Evolutionary conservation across 2,888 invertebrate species (phyloP), one percentile per base, ranked within the genome.

Genomic region (Ectemnius lituratus): DNA sequence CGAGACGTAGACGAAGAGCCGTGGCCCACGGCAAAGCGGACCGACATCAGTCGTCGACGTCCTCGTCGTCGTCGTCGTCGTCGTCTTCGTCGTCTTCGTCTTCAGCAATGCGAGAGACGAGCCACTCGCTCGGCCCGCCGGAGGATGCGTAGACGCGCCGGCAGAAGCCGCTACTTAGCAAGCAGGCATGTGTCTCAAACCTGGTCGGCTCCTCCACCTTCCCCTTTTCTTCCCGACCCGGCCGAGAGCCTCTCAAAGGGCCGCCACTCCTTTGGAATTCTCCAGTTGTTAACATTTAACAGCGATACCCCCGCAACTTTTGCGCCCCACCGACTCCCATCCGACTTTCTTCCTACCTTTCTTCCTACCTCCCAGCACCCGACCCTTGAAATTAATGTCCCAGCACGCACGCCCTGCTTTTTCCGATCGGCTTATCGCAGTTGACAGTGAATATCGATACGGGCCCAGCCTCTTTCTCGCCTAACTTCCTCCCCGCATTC

Each of bases 1-100:
- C 65, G 78, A 79, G 89, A 89, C 89, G 87, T 89, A 89, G 89
- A 89, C 88, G 89, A 88, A 89, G 85, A 88, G 86, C 88, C 86
- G 75, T 85, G 86, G 86, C 79, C 82, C 83, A 78, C 79, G 82
- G 86, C 88, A 89, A 89, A 89, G 89, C 88, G 76, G 84, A 74
- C 88, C 89, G 88, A 87, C 89, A 84, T 88, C 88, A 85, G 83
- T 84, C 75, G 59, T 76, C 75, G 73, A 78, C 74, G 79, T 37
- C 37, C 37, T 37, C 62, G 76, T 80, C 83, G 67, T 76, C 69
- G 79, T 81, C 67, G 69, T 52, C 52, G 52, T 52, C 52, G 52
- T 52, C 37, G 37, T 37, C 20, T 20, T 82, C 62, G 76, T 80
- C 83, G 68, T 76, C 69, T 76, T 81, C 67, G 69, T 81, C 76